Evolutionary conservation across 1,140 invertebrate species (phyloP).

Genomic region (Drosophila mayri): DNA sequence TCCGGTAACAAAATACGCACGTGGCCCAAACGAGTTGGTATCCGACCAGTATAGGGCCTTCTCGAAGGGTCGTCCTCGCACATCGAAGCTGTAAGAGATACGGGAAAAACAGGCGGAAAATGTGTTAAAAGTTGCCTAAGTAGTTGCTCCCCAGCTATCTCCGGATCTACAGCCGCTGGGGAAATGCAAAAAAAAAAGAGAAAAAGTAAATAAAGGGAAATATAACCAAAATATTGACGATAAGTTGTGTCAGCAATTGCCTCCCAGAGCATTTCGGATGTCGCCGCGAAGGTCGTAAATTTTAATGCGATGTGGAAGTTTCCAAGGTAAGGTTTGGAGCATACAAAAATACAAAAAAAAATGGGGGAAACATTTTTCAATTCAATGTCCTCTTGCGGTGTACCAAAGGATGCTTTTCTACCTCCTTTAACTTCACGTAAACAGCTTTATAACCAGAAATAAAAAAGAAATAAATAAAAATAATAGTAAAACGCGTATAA

Average conservation of each 20-base stretch:
- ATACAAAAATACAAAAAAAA: constrained; percentile 40
- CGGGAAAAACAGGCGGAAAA: constrained; percentile 71
- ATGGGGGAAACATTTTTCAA: constrained; percentile 64
- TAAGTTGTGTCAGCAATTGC: constrained; percentile 67
- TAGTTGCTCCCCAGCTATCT: constrained; percentile 37
- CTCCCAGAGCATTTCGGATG: constrained; percentile 46
- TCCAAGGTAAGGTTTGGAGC: not conserved
- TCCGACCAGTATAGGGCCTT: constrained; percentile 93
- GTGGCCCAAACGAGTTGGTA: constrained; percentile 90
- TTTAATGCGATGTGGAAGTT: constrained; percentile 56
- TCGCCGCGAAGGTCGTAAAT: constrained; percentile 64
- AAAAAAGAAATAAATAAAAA: not conserved
- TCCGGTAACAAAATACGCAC: constrained; percentile 91
- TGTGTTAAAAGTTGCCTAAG: constrained; percentile 59
- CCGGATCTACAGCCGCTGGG: constrained; percentile 28
- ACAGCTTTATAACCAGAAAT: not conserved
- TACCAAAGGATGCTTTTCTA: not conserved
- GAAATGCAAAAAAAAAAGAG: constrained; percentile 36
- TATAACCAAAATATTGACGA: constrained; percentile 63
- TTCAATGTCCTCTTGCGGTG: constrained; percentile 43
- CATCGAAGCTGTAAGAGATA: constrained; percentile 89
- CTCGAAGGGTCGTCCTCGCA: constrained; percentile 90
- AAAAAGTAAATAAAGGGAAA: constrained; percentile 25
- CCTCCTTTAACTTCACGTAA: not conserved
- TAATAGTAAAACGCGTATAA: not conserved